Evolutionary conservation across 2,113 vertebrate species (phyloP).

Genomic region (Lampris megalopsis): DNA sequence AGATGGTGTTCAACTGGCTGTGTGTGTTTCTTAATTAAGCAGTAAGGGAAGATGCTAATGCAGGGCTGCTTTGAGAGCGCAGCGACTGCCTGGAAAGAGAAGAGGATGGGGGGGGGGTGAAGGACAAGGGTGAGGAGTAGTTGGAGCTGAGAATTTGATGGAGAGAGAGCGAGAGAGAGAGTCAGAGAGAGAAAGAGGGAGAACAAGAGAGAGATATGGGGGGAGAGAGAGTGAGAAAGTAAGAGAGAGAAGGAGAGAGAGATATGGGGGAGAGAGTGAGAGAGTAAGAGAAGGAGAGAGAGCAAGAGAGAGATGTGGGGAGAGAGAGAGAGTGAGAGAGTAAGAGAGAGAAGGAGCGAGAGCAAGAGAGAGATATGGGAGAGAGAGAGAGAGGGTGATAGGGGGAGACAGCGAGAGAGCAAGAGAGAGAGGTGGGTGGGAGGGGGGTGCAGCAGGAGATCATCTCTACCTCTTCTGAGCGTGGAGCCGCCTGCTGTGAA

Average conservation of each 20-base stretch:
- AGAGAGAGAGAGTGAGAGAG: no score
- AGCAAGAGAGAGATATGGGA: neutral
- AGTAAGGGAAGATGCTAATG: conserved; percentile 16
- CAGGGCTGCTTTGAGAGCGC: conserved; percentile 33
- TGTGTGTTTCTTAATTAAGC: conserved; percentile 39
- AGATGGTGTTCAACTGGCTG: conserved; percentile 40
- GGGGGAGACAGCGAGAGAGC: neutral
- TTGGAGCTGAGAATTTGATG: no score
- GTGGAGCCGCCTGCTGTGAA: neutral
- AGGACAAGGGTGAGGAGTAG: neutral
- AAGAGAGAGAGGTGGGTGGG: neutral
- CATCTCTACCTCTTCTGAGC: neutral
- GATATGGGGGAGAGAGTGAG: no score
- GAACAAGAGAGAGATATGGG: neutral
- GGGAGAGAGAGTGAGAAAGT: no score
- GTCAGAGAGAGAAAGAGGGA: neutral
- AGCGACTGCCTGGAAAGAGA: conserved; percentile 14
- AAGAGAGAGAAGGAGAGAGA: neutral
- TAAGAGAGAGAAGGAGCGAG: neutral
- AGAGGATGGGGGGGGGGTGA: neutral
- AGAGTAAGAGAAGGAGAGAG: no score
- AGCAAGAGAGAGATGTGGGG: no score
- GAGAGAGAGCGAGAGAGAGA: neutral
- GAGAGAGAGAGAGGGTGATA: neutral
- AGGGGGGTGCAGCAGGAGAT: neutral